Percentiles rank a stretch among this genome's conserved stretches.
Conservation (phyloP, 1,140 invertebrate genomes). For the Steinernema khuongi region DNA sequence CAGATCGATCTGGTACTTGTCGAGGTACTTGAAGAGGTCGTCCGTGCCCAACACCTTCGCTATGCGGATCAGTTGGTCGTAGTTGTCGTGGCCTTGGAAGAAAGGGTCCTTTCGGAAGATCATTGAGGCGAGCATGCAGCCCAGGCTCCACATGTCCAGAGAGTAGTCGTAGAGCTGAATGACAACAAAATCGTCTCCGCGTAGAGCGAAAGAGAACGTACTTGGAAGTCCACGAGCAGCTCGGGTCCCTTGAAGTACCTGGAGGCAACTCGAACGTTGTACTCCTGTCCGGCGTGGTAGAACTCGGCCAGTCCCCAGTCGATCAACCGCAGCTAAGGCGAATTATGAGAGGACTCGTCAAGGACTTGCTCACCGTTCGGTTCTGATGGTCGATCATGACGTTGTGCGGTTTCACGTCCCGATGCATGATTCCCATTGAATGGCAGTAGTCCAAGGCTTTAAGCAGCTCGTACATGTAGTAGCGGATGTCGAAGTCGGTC, state of each 20-base stretch:
- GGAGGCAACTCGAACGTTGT: slow-evolving; percentile 96
- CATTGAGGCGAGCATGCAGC: slow-evolving; percentile 99
- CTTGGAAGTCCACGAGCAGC: slow-evolving; percentile 85
- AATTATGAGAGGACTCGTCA: slow-evolving; percentile 17
- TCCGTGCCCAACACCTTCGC: slow-evolving; percentile 99
- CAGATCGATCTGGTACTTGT: slow-evolving; percentile 98
- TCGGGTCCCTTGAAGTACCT: slow-evolving; percentile 96
- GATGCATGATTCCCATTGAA: slow-evolving; percentile 99
- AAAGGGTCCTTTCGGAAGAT: slow-evolving; percentile 99
- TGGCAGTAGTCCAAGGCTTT: slow-evolving; percentile 98
- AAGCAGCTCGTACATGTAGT: slow-evolving; percentile 81
- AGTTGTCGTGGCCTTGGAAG: slow-evolving; percentile 99
- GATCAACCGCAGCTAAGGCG: slow-evolving; percentile 76
- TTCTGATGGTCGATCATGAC: slow-evolving; percentile 99
- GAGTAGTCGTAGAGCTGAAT: slow-evolving; percentile 93
- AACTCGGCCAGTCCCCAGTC: slow-evolving; percentile 99
- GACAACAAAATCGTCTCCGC: slow-evolving; percentile 38
- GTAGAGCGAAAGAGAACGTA: slow-evolving; percentile 13
- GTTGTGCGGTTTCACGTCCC: slow-evolving; percentile 81
- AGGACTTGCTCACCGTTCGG: slow-evolving; percentile 67
- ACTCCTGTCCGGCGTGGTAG: slow-evolving; percentile 98
- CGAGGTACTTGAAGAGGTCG: slow-evolving; percentile 96
- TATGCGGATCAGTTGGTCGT: slow-evolving; percentile 96
- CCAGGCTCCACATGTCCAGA: slow-evolving; percentile 98
- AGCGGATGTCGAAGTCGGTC: slow-evolving; percentile 98